phyloP scores from a whole-genome alignment of 2,113 vertebrate species.

The Jacana jacana region DNA sequence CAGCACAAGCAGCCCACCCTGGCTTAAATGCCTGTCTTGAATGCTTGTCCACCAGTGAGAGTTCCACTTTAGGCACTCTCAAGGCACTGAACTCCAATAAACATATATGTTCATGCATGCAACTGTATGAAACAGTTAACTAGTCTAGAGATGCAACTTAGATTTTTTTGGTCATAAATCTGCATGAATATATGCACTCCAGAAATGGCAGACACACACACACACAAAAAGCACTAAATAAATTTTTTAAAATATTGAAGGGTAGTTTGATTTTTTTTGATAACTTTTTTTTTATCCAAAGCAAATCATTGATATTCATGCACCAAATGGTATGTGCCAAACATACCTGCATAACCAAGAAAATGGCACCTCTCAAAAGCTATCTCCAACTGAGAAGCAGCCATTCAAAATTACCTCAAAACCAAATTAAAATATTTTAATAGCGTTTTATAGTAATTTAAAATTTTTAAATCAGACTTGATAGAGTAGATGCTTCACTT shows the following conservation, averaged over 20 bases:
- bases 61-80: not conserved
- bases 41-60: not conserved
- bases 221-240: not conserved
- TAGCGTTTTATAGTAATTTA: not conserved
- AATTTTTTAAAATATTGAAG: not conserved
- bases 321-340: accelerated
- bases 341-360: too few relatives aligned
- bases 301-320: not conserved
- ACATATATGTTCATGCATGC: not conserved
- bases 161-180: not conserved
- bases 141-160: not conserved
- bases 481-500: not conserved
- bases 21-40: not conserved
- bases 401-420: not conserved
- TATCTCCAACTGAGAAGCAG: not conserved
- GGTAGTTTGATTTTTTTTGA: not conserved
- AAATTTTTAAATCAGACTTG: not conserved
- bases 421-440: not conserved
- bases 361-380: not conserved
- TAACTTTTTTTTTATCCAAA: not conserved
- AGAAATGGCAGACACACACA: not conserved
- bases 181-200: not conserved
- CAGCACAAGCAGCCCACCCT: not conserved
- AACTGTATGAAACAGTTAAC: not conserved
- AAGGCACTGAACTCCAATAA: not conserved